Evolutionary conservation across 2,888 invertebrate genomes (phyloP), one percentile per base, ranked within the genome.

Genomic region (Drosophila nigricruria): DNA sequence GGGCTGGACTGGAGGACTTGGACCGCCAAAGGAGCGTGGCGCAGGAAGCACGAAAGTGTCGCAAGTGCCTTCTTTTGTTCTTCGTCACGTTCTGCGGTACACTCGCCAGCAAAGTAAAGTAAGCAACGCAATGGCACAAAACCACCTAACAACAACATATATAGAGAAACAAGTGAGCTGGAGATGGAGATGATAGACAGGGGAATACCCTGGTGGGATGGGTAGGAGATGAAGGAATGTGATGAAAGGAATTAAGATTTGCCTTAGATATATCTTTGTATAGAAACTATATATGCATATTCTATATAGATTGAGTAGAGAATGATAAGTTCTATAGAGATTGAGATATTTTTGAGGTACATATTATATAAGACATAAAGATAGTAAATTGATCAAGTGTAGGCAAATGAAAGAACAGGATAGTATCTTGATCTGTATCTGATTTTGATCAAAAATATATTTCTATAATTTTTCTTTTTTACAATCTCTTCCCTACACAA

Each of bases 31-130:
- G 71, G 47, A 62, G 69, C 54, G 57, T 43, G 65, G 32, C 58
- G 69, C 77, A 80, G 84, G 89, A 90, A 84, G 79, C 87, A 82
- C 82, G 86, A 86, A 91, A 91, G 86, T 86, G 79, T 67, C 65
- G 83, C 83, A 82, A 83, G 91, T 91, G 91, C 90, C 91, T 91
- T 91, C 91, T 91, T 91, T 91, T 91, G 91, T 91, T 91, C 90
- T 91, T 91, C 80, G 91, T 91, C 91, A 91, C 91, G 91, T 91
- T 87, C 87, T 91, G 91, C 85, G 91, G 91, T 90, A 54, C 79
- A 73, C 80, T 85, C 81, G 71, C 70, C 63, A 62, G 69, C 53
- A 53, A 54, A 66, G 45, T 64, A 43, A 65, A 73, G 65, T 52
- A 59, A 64, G 20, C 59, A 49, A 56, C 34, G 59, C 60, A 40